Base-by-base conservation (phyloP, 2,797 vertebrate genomes). In the Sebastes cheni region DNA sequence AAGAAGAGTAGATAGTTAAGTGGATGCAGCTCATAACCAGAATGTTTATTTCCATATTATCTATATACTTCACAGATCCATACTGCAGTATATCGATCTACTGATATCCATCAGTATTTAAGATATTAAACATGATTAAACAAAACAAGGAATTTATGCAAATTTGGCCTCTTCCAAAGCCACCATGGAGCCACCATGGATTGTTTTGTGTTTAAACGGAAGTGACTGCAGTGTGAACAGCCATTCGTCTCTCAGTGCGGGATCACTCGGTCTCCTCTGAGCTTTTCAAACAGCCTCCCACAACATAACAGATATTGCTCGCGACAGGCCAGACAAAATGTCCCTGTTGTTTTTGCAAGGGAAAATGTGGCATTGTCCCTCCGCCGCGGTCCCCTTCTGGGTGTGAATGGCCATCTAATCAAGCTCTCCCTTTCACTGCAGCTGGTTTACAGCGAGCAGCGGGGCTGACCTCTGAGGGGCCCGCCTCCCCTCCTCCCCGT, bases 361-460 rank as follows among this genome's bases (percentile, higher is more conserved):
- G 82, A 94, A 93, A 93, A 90, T 82, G 88, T 83, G 69, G 86
- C 91, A 95, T 96, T 96, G 94, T 95, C 92, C 93, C 91, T 92
- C 86, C 90, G 79, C 91, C 79, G 81, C 92, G 88, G 95, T 94
- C 92, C 96, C 95, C 95, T 96, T 96, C 95, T 96, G 96, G 95
- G 95, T 91, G 90, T 92, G 93, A 95, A 95, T 93, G 93, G 92
- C 93, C 93, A 90, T 95, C 95, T 96, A 96, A 97, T 97, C 96
- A 96, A 96, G 94, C 92, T 86, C 86, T 91, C 91, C 93, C 94
- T 95, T 95, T 95, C 94, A 94, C 92, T 93, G 94, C 94, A 96
- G 95, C 95, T 96, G 93, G 93, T 96, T 95, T 96, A 95, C 91
- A 95, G 92, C 84, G 92, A 91, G 92, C 89, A 88, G 92, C 93